Percentiles rank a stretch among this genome's conserved stretches.
phyloP scores from a whole-genome alignment of 30 jellyfish, hydroid and myxozoan genomes.

The Cassiopea xamachana region DNA sequence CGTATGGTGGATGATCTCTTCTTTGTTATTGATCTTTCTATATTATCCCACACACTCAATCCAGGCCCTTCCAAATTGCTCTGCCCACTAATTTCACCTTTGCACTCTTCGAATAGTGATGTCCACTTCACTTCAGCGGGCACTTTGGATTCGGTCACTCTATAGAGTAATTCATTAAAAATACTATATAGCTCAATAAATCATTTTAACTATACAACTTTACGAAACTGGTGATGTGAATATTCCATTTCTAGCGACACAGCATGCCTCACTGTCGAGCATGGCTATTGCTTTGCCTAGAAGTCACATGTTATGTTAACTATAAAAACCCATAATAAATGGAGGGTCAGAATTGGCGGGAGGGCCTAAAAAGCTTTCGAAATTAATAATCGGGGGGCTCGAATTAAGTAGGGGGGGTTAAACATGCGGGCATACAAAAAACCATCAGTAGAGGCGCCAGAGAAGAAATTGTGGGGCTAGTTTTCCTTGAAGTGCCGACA shows the following conservation, averaged over 20 bases:
- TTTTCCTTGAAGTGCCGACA: too few relatives aligned
- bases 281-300: neutral
- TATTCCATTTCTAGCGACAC: neutral
- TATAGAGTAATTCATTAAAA: neutral
- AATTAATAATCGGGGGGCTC: too few relatives aligned
- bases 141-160: slow-evolving; percentile 78
- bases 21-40: neutral
- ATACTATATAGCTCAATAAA: neutral
- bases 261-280: neutral
- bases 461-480: too few relatives aligned
- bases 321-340: too few relatives aligned
- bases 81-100: slow-evolving; percentile 52
- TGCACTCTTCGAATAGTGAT: slow-evolving; percentile 76
- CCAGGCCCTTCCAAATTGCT: neutral
- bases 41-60: neutral
- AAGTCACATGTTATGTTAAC: neutral
- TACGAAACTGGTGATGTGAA: neutral
- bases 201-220: too few relatives aligned
- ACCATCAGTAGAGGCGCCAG: too few relatives aligned
- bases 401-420: too few relatives aligned
- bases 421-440: too few relatives aligned
- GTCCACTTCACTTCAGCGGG: slow-evolving; percentile 88
- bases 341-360: neutral
- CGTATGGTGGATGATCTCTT: slow-evolving; percentile 61
- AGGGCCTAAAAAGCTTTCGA: neutral